A percentile compares a stretch with the other conserved stretches of the same genome.
Evolutionary conservation across 2,797 vertebrate genomes (phyloP).

Genomic region (Apogon hyalosoma): DNA sequence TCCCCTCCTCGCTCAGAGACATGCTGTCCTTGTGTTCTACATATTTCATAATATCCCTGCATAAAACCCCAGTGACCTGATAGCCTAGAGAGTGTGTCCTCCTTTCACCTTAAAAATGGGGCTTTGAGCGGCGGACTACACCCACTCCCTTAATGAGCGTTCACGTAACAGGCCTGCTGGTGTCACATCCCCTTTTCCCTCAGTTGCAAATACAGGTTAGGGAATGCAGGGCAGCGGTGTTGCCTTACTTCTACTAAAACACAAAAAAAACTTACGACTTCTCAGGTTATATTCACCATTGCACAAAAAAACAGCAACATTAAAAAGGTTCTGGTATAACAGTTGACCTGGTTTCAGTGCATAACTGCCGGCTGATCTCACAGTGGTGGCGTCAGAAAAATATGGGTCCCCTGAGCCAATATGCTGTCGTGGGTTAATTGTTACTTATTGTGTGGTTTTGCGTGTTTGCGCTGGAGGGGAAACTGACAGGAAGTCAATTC

Average conservation of each 20-base stretch:
- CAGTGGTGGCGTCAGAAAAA: conserved; percentile 25
- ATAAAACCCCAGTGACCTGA: conserved; percentile 58
- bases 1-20: conserved; percentile 6
- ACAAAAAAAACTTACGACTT: background rate
- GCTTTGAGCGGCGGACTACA: conserved; percentile 20
- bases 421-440: conserved; percentile 36
- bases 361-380: conserved; percentile 43
- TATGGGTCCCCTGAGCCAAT: conserved; percentile 46
- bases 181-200: conserved; percentile 15
- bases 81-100: conserved; percentile 56
- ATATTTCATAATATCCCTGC: conserved; percentile 54
- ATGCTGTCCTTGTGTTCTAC: conserved; percentile 45
- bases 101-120: conserved; percentile 32
- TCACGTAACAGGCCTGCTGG: conserved; percentile 37
- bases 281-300: conserved; percentile 25
- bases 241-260: conserved; percentile 19
- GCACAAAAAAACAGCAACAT: conserved; percentile 8
- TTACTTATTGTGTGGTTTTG: conserved; percentile 57
- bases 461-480: conserved; percentile 33
- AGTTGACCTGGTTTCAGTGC: conserved; percentile 47
- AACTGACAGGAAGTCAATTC: conserved; percentile 66
- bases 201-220: conserved; percentile 16
- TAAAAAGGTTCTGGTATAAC: conserved; percentile 14
- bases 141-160: conserved; percentile 38
- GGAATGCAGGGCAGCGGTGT: conserved; percentile 38